Base-by-base conservation (phyloP, 2,797 vertebrate species). In the Lindbergichthys nudifrons region DNA sequence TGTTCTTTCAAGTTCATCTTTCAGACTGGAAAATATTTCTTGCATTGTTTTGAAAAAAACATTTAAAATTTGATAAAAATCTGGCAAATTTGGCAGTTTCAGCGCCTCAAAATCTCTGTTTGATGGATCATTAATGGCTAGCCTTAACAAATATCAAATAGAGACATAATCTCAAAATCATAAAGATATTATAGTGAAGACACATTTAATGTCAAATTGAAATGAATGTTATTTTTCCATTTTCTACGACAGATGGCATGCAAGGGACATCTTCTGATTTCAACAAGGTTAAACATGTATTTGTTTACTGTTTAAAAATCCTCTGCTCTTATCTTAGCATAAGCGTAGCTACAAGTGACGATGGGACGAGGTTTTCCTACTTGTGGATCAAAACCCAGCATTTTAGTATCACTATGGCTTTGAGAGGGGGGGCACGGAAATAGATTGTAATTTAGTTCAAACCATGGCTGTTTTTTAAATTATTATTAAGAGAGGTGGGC, bases 101-200 rank as follows among this genome's bases (percentile, higher is more conserved):
- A 36, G 21, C 46, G 19, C 41, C 30, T 68, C 41, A 15, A 23
- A 7, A 57, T 16, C 39, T 18, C 15, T 16, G 10, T 58, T 53
- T 21, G 60, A 30, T 54, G 42, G 54, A 50, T 75, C 30, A 30
- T 13, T 26, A 23, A 56, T 26, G 18, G 30, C 30, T 32, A 10
- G 45, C 42, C 47, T 11, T 12, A 53, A 36, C 50, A 56, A 76
- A 73, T 18, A 53, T 43, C 43, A 56, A 76, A 73, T 18, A 42
- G 61, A 65, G 74, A 70, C 67, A 26, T 36, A 32, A 62, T 52
- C 80, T 65, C 52, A 43, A 4, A 13, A 57, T 56, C 26, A 19
- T 3, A 18, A 32, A 1, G 15, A 15, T 15, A 70, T 69, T 23
- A 74, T 9, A 50, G 21, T 47, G 60, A 26, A 13, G 56, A 50